Conservation (phyloP, 2,888 invertebrate genomes). For the Hyppa rectilinea region DNA sequence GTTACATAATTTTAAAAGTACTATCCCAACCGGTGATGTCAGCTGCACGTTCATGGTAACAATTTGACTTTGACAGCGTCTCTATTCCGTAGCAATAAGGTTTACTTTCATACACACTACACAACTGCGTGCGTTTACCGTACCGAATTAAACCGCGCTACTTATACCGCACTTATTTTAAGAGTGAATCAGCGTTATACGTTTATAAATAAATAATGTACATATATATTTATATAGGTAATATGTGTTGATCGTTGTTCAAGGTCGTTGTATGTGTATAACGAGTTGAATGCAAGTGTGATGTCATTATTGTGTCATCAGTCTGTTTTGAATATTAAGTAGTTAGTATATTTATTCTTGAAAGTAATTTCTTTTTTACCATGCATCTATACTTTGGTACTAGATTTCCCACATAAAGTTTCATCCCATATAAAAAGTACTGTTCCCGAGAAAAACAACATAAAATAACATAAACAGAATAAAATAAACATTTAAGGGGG, state of each 20-base stretch:
- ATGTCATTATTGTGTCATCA: slow-evolving; percentile 51
- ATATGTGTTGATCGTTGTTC: slow-evolving; percentile 8
- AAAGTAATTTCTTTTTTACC: too few relatives aligned
- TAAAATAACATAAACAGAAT: too few relatives aligned
- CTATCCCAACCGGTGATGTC: too few relatives aligned
- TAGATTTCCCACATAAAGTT: too few relatives aligned
- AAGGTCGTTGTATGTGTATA: slow-evolving; percentile 24
- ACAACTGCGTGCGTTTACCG: background rate
- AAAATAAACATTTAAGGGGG: too few relatives aligned
- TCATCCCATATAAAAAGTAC: too few relatives aligned
- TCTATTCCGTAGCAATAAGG: background rate
- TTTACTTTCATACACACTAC: background rate
- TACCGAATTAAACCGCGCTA: background rate
- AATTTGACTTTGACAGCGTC: background rate
- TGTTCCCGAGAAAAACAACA: too few relatives aligned
- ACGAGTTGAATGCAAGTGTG: slow-evolving; percentile 19
- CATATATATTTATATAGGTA: slow-evolving; percentile 37
- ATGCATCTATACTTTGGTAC: too few relatives aligned
- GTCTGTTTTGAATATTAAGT: slow-evolving; percentile 24
- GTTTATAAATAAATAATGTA: slow-evolving; percentile 34
- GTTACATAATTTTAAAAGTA: too few relatives aligned
- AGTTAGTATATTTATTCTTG: background rate
- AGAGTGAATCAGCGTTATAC: slow-evolving; percentile 21
- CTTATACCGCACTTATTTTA: slow-evolving; percentile 8
- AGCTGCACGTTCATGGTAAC: too few relatives aligned